Percentiles rank a stretch among this genome's conserved stretches.
These are phyloP conservation scores for Smutsia temminckii DNA, from an alignment of 2,797 vertebrate genomes.

Conservation along the genomic window DNA sequence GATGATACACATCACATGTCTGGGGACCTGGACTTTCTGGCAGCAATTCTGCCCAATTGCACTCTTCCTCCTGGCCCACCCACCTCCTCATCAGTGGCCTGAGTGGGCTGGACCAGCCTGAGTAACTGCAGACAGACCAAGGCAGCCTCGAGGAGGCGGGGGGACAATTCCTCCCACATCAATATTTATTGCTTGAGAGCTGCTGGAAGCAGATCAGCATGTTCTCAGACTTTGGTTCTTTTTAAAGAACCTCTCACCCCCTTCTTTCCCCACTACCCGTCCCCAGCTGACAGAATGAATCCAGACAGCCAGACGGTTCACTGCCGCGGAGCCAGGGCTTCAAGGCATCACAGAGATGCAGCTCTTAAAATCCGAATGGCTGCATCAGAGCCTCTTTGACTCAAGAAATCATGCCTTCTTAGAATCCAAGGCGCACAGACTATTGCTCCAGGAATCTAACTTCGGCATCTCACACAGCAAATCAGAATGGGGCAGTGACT, in stretches of 20 bases:
- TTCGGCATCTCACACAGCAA: neutral
- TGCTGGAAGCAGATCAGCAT: slow-evolving; percentile 60
- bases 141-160: neutral
- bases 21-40: neutral
- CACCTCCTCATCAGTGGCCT: neutral
- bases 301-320: slow-evolving; percentile 64
- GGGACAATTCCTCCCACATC: slow-evolving; percentile 55
- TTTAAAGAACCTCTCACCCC: slow-evolving; percentile 50
- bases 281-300: slow-evolving; percentile 49
- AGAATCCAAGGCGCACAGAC: neutral
- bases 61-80: neutral
- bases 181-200: slow-evolving; percentile 55
- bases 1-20: neutral
- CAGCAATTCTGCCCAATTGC: neutral
- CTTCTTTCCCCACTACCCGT: neutral
- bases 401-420: neutral
- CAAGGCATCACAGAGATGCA: slow-evolving; percentile 13
- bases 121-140: neutral
- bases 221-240: slow-evolving; percentile 63
- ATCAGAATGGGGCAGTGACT: neutral
- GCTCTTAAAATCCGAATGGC: neutral
- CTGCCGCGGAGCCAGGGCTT: slow-evolving; percentile 10
- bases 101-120: neutral
- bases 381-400: neutral
- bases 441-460: neutral